These are phyloP conservation scores for Microctonus aethiopoides DNA, from an alignment of 2,888 invertebrate species.

Conservation along the genomic window DNA sequence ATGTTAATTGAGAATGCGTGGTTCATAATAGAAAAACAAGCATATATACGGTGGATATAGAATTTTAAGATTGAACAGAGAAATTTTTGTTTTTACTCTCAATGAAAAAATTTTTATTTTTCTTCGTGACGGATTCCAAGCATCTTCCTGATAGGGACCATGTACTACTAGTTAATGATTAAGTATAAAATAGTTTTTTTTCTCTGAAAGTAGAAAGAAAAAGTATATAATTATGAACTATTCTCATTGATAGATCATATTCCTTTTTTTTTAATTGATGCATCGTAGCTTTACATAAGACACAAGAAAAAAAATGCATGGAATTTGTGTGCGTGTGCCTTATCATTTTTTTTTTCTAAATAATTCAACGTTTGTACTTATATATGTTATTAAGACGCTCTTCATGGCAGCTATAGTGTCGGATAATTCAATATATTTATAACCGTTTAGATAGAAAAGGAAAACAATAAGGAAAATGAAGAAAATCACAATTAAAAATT, in stretches of 20 bases:
- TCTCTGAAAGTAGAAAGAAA: neutral
- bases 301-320: neutral
- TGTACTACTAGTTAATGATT: constrained; percentile 53
- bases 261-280: neutral
- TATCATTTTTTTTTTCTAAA: neutral
- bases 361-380: neutral
- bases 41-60: constrained; percentile 12
- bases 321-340: neutral
- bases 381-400: constrained; percentile 39
- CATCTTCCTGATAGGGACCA: constrained; percentile 64
- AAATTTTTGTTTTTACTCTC: constrained; percentile 23
- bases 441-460: neutral
- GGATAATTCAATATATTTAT: neutral
- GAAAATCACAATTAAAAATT: neutral
- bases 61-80: neutral
- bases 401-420: constrained; percentile 37
- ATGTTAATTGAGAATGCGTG: neutral
- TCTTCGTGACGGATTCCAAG: constrained; percentile 38
- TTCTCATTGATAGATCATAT: neutral
- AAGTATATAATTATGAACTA: constrained; percentile 12
- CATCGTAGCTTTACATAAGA: neutral
- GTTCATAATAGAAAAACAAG: too few species aligned
- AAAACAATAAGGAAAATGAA: neutral
- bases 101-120: neutral
- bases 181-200: constrained; percentile 18